Percentiles rank a stretch among this genome's conserved stretches.
These are phyloP conservation scores for Rhinoraja longicauda DNA, from an alignment of 2,797 vertebrate species.

Conservation along the genomic window DNA sequence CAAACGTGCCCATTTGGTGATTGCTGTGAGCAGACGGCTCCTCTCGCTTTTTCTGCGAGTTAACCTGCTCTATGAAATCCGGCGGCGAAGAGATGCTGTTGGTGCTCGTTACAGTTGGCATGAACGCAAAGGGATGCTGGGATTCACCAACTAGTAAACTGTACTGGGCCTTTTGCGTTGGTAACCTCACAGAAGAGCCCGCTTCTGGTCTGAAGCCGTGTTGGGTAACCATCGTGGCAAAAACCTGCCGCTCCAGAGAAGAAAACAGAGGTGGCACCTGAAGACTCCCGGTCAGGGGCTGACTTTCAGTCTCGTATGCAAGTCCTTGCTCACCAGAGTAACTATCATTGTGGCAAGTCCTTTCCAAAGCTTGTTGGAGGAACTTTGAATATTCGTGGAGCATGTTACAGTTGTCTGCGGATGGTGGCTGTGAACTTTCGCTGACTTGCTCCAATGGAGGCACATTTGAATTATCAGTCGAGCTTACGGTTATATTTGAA, in stretches of 20 bases:
- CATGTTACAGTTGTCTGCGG: slow-evolving; percentile 91
- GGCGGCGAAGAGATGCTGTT: slow-evolving; percentile 77
- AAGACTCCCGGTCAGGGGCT: slow-evolving; percentile 67
- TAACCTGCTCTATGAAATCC: slow-evolving; percentile 94
- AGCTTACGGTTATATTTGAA: slow-evolving; percentile 96
- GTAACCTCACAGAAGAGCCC: slow-evolving; percentile 86
- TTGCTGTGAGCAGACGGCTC: slow-evolving; percentile 75
- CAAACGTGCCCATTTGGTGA: slow-evolving; percentile 92
- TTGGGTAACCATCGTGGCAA: slow-evolving; percentile 81
- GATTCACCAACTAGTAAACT: slow-evolving; percentile 90
- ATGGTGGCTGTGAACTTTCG: slow-evolving; percentile 71
- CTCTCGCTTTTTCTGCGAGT: slow-evolving; percentile 90
- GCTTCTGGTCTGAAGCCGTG: slow-evolving; percentile 84
- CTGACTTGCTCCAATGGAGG: slow-evolving; percentile 74
- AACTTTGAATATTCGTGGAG: slow-evolving; percentile 98
- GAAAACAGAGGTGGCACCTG: slow-evolving; percentile 79
- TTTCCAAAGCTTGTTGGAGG: slow-evolving; percentile 94
- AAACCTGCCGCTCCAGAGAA: slow-evolving; percentile 52
- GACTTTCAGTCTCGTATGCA: slow-evolving; percentile 89
- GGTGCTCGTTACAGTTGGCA: slow-evolving; percentile 87
- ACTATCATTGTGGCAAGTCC: slow-evolving; percentile 98
- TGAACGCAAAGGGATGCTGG: slow-evolving; percentile 94
- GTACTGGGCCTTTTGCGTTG: slow-evolving; percentile 92
- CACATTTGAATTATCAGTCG: slow-evolving; percentile 81
- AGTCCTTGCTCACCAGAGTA: slow-evolving; percentile 95